Conservation (phyloP, 2,888 invertebrate genomes). For the Acleris literana region DNA sequence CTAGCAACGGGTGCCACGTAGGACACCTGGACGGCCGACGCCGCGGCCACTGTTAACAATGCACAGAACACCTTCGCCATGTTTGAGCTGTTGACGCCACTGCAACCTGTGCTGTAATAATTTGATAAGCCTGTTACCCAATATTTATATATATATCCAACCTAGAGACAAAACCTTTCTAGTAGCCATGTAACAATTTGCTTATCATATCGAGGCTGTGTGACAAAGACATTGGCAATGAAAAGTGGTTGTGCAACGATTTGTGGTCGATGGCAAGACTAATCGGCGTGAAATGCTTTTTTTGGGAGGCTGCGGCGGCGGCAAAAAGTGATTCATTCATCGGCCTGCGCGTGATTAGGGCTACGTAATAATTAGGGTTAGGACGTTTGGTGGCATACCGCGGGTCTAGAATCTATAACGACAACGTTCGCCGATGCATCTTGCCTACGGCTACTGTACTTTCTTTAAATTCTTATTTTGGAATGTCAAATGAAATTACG, state of each 20-base stretch:
- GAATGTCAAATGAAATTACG: too few species aligned
- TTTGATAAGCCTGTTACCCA: constrained; percentile 73
- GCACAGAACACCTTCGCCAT: constrained; percentile 64
- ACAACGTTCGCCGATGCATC: too few species aligned
- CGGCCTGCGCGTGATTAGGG: constrained; percentile 17
- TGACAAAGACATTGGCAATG: constrained; percentile 73
- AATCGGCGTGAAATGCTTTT: constrained; percentile 65
- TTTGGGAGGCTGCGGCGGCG: constrained; percentile 48
- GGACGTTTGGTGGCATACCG: too few species aligned
- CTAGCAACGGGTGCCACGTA: constrained; percentile 76
- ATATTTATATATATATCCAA: constrained; percentile 82
- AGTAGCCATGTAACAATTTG: constrained; percentile 78
- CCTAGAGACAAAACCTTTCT: constrained; percentile 71
- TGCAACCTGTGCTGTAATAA: constrained; percentile 68
- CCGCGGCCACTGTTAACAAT: constrained; percentile 55
- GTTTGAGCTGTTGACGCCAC: constrained; percentile 58
- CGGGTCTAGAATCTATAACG: too few species aligned
- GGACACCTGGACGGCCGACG: constrained; percentile 66
- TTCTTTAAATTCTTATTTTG: too few species aligned
- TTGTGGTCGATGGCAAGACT: constrained; percentile 55
- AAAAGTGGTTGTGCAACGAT: constrained; percentile 69
- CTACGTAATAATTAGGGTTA: neutral
- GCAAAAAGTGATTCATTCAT: constrained; percentile 33
- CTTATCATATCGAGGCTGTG: constrained; percentile 76
- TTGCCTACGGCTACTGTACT: too few species aligned